Evolutionary conservation across 2,113 vertebrate species (phyloP), one percentile per base, ranked within the genome.

Genomic region (Brienomyrus brachyistius): DNA sequence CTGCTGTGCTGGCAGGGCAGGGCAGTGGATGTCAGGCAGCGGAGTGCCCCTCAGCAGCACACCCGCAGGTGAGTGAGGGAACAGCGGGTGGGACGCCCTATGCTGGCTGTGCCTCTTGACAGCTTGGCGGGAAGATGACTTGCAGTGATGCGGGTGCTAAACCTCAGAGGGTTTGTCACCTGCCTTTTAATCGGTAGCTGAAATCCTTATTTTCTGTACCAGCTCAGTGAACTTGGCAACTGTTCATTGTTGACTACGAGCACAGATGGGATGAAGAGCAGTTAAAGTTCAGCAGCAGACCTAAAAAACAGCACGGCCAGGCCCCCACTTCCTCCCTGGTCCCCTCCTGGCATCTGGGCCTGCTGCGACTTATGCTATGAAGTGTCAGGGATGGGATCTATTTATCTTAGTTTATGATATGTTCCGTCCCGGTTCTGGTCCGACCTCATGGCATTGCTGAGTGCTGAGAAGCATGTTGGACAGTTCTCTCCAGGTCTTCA

Each of bases 1-100:
- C 88, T 96, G 92, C 91, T 96, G 52, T 96, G 95, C 93, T 96
- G 95, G 94, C 94, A 94, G 89, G 94, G 95, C 48, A 94, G 94
- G 77, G 92, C 93, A 74, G 89, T 95, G 92, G 94, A 95, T 70
- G 95, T 96, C 92, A 90, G 93, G 89, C 93, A 95, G 92, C 90
- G 93, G 89, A 93, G 94, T n/a, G 90, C 94, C 52, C 92, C 94
- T 35, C 94, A 93, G 90, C 94, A 93, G 0, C 94, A 94, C 1
- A 94, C 94, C 85, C 96, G 95, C 93, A 93, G 95, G 96, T 96
- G 94, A 95, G 95, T 93, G 80, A 23, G 27, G 45, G 82, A 48
- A 23, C 82, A 48, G 43, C 9, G 43, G 43, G 21, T 19, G 1
- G 31, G 45, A 19, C 2, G 35, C 77, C 2, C 11, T 9, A 4